Evolutionary conservation across 2,113 vertebrate genomes (phyloP).

Genomic region (Lepus americanus): DNA sequence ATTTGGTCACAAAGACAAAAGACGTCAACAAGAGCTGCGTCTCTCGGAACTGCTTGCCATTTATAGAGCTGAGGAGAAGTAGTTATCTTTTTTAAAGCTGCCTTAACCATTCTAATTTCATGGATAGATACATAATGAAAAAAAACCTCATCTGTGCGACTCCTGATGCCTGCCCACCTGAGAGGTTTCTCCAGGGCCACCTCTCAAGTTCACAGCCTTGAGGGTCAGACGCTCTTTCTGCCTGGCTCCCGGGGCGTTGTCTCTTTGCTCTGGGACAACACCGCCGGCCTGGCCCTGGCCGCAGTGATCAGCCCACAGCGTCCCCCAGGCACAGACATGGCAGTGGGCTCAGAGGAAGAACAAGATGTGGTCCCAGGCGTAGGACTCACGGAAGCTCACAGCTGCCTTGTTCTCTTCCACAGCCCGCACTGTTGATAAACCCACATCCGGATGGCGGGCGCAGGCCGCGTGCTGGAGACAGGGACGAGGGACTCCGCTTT

Average conservation of each 20-base stretch:
- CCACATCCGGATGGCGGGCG: background rate
- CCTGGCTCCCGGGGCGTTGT: background rate
- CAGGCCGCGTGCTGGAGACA: rapidly evolving
- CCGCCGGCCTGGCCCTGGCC: background rate
- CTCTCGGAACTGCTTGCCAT: background rate
- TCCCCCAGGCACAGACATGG: background rate
- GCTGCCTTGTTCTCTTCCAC: background rate
- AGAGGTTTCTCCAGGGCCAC: constrained; percentile 37
- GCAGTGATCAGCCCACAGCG: background rate
- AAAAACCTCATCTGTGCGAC: constrained; percentile 5
- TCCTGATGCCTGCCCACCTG: background rate
- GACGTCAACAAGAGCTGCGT: background rate
- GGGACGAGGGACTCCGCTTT: background rate
- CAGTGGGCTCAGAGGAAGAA: background rate
- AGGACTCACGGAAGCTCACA: background rate
- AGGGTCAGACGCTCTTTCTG: background rate
- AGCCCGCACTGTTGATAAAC: background rate
- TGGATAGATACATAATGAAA: background rate
- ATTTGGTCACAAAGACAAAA: constrained; percentile 34
- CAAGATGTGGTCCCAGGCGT: background rate
- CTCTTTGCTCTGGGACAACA: background rate
- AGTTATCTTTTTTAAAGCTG: constrained; percentile 52
- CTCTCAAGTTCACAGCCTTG: background rate
- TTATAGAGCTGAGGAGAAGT: background rate
- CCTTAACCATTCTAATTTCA: background rate